Evolutionary conservation across 2,797 vertebrate species (phyloP).

Genomic region (Phyllotis vaccarum): DNA sequence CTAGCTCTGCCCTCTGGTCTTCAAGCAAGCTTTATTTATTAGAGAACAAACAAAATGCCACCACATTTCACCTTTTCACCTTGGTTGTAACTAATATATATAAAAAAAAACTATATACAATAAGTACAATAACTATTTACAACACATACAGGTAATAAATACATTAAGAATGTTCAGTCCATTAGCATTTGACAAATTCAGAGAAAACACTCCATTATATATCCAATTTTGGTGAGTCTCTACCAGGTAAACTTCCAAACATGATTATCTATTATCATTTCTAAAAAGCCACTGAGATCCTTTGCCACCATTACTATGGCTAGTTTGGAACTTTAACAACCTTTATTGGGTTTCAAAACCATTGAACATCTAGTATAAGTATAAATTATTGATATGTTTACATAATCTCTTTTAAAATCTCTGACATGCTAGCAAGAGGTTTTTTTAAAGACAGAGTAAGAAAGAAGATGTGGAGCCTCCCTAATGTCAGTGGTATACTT

Average conservation of each 20-base stretch:
- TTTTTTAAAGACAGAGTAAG: background rate
- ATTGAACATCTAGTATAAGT: background rate
- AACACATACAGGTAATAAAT: too few relatives aligned
- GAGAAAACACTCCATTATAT: too few relatives aligned
- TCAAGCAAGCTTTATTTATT: too few relatives aligned
- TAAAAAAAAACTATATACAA: too few relatives aligned
- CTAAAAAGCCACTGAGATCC: background rate
- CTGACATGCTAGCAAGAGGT: background rate
- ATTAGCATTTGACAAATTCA: too few relatives aligned
- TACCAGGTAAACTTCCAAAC: background rate
- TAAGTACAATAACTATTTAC: too few relatives aligned
- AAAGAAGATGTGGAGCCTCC: background rate
- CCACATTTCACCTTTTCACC: too few relatives aligned
- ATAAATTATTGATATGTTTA: constrained; percentile 52
- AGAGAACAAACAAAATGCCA: too few relatives aligned
- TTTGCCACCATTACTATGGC: background rate
- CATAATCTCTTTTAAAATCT: constrained; percentile 5
- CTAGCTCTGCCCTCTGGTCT: too few relatives aligned
- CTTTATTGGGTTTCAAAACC: background rate
- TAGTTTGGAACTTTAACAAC: background rate
- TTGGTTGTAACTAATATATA: too few relatives aligned
- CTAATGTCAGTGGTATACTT: background rate
- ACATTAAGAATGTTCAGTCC: too few relatives aligned
- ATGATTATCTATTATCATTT: background rate
- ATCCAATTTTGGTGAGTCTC: too few relatives aligned